Conservation (phyloP, 1,140 invertebrate genomes). For the Euschistus heros region DNA sequence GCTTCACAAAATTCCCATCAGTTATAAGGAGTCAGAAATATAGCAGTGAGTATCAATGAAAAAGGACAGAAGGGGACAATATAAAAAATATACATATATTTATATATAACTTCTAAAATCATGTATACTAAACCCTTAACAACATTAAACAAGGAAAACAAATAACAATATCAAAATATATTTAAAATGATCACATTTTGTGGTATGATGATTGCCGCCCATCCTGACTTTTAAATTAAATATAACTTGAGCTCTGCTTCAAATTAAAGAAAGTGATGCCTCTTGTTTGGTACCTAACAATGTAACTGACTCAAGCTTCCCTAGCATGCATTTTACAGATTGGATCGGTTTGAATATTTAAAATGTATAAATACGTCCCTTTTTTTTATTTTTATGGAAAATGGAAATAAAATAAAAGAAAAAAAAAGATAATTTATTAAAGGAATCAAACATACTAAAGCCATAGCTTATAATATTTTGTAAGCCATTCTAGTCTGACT, state of each 20-base stretch:
- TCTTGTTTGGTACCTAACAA: slow-evolving; percentile 26
- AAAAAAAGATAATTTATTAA: background rate
- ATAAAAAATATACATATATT: slow-evolving; percentile 10
- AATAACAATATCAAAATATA: background rate
- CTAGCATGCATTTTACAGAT: slow-evolving; percentile 21
- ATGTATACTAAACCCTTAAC: background rate
- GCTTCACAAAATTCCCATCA: slow-evolving; percentile 4
- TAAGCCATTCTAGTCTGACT: slow-evolving; percentile 24
- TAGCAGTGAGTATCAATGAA: background rate
- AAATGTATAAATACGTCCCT: slow-evolving; percentile 24
- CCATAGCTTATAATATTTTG: slow-evolving; percentile 25
- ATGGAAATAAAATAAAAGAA: slow-evolving; percentile 16
- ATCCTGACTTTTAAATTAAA: slow-evolving; percentile 20
- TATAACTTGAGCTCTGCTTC: slow-evolving; percentile 13
- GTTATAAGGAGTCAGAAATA: background rate
- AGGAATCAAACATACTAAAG: slow-evolving; percentile 30
- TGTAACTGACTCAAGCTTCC: slow-evolving; percentile 24
- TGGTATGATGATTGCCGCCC: slow-evolving; percentile 21
- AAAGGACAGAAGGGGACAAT: background rate
- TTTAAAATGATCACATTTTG: slow-evolving; percentile 10
- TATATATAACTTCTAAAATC: slow-evolving; percentile 2
- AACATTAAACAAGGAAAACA: slow-evolving; percentile 9
- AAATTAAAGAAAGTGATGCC: slow-evolving; percentile 21
- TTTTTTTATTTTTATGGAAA: slow-evolving; percentile 26
- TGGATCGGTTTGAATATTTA: slow-evolving; percentile 27